Evolutionary conservation across 2,888 invertebrate genomes (phyloP), one percentile per base, ranked within the genome.

Genomic region (Temnothorax unifasciatus): DNA sequence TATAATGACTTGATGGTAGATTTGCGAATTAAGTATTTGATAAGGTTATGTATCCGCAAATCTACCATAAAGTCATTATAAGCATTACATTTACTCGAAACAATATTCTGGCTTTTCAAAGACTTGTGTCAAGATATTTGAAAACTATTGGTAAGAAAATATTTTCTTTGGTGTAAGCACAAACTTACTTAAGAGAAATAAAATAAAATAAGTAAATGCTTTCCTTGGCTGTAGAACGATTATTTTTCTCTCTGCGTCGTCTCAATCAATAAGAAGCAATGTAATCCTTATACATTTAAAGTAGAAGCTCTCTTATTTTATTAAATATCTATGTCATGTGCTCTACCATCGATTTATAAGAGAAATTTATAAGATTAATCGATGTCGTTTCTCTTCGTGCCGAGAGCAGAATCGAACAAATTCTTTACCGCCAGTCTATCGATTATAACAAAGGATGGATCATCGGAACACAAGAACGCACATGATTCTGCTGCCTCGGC

Each of bases 281-380:
- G 29, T 18, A 44, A n/a, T 21, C 18, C 15, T 41, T 57, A 25
- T 3, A 38, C 29, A 29, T 29, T 29, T 25, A 50, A 47, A 61
- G 5, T 11, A 73, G 61, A 11, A 76, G 15, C 13, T 57, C 21
- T 66, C 9, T 25, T 18, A 25, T 11, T 44, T 50, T 44, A 54
- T 9, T 64, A 52, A 66, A 66, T n/a, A 13, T 41, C 9, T 38
- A 18, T 50, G 25, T 11, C 38, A 83, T 57, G 34, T 34, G 75
- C 74, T 75, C 29, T 71, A 64, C 64, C 69, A 69, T 85, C 83
- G 77, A 86, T 88, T 82, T 85, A 86, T 88, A 82, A 85, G 59
- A 77, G 68, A 74, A 63, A 29, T 34, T 34, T 34, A 6, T 6
- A 34, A 2, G 21, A 81, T 76, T 86, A 86, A 88, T 88, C 85